Percentiles rank a stretch among this genome's conserved stretches.
phyloP scores from a whole-genome alignment of 2,797 vertebrate species.

The Macropus fuliginosus region DNA sequence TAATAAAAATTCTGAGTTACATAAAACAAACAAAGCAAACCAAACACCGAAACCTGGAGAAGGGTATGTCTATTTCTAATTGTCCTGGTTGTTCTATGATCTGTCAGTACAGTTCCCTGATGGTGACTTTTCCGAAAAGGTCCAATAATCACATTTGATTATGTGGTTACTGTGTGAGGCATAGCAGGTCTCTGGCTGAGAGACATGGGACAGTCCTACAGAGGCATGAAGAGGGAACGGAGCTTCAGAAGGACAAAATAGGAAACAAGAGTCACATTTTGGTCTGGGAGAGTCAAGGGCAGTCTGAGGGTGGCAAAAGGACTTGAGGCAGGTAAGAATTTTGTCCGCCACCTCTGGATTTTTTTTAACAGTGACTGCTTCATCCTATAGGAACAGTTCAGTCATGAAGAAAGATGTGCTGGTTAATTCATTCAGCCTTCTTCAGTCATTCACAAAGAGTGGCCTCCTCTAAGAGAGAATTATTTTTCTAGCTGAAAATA shows the following conservation, averaged over 20 bases:
- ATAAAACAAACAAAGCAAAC: background rate
- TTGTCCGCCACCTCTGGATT: constrained; percentile 38
- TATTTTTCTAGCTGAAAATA: background rate
- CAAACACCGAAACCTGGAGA: background rate
- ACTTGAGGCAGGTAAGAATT: constrained; percentile 39
- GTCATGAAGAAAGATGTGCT: constrained; percentile 44
- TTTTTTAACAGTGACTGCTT: background rate
- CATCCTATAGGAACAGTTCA: constrained; percentile 45
- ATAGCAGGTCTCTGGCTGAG: background rate
- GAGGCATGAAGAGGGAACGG: background rate
- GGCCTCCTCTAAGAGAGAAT: background rate
- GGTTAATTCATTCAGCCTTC: constrained; percentile 26
- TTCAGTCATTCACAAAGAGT: constrained; percentile 5
- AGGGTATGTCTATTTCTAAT: background rate
- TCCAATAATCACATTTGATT: background rate
- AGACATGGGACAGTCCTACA: constrained; percentile 24
- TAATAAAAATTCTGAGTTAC: background rate
- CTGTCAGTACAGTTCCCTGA: background rate
- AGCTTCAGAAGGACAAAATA: constrained; percentile 6
- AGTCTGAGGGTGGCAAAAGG: constrained; percentile 61
- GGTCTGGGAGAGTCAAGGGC: constrained; percentile 47
- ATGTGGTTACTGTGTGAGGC: background rate
- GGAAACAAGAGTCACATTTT: constrained; percentile 64
- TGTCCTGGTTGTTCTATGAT: background rate
- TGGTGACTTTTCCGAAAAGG: accelerated